Evolutionary conservation across 2,888 invertebrate species (phyloP), one percentile per base, ranked within the genome.

Genomic region (Coelinius sp.): DNA sequence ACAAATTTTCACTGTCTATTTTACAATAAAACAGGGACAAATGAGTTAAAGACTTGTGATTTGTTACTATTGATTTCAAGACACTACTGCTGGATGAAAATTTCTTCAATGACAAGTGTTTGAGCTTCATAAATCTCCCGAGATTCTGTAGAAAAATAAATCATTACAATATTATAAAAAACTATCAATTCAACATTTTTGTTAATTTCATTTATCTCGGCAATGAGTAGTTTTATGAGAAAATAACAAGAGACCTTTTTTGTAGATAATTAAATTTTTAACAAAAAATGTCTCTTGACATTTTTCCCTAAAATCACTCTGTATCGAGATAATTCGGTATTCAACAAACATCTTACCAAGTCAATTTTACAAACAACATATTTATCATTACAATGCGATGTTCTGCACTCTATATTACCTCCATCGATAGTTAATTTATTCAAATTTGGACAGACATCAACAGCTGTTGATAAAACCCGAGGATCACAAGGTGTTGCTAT

Each of bases 361-460:
- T 59, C 31, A 2, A 20, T 14, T 59, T 59, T 35, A 20, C 59
- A 5, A 8, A 59, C n/a, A 59, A 31, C 2, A 7, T 59, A 31
- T 27, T 59, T 35, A 10, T 59, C 14, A 59, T n/a, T 31, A 14
- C 20, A 59, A 35, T 31, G 35, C 6, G 31, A 31, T 8, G 59
- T 59, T 35, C 31, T 31, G 17, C 59, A 59, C 27, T 31, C 22
- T 2, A 59, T 59, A 35, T 59, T 59, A 4, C 31, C 59, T 1
- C 17, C 59, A 31, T 59, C 59, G 10, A 59, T 59, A 7, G 35
- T 35, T 4, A 59, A 35, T 59, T 59, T 59, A 35, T 8, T 59
- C 10, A 59, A 17, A 27, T 59, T 59, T 0, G 59, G 17, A 35
- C 59, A 59, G 31, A 20, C 5, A 20, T 31, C 14, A 31, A 59